A percentile compares a stretch with the other conserved stretches of the same genome.
Evolutionary conservation across 2,113 vertebrate genomes (phyloP).

Genomic region (Carettochelys insculpta): DNA sequence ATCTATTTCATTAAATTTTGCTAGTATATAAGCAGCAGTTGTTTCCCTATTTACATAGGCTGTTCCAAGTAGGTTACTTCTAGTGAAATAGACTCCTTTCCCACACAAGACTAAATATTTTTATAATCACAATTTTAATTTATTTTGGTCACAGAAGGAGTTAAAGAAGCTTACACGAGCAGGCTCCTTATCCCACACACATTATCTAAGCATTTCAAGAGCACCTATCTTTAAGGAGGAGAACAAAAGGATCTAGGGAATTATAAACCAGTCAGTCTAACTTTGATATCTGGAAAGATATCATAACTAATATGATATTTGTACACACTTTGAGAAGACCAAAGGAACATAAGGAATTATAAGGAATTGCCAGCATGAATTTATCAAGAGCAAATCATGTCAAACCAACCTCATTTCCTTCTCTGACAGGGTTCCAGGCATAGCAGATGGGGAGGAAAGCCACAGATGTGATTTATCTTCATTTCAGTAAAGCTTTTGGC

Average conservation of each 20-base stretch:
- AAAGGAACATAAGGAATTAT: too few relatives aligned
- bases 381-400: background rate
- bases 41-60: background rate
- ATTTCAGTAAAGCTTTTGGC: background rate
- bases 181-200: background rate
- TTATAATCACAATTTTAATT: background rate
- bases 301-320: background rate
- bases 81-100: background rate
- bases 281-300: background rate
- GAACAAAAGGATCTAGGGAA: background rate
- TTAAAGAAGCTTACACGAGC: background rate
- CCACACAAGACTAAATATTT: background rate
- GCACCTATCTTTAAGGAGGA: background rate
- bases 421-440: background rate
- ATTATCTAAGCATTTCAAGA: background rate
- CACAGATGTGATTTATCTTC: background rate
- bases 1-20: background rate
- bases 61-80: background rate
- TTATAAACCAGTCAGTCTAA: background rate
- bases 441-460: background rate
- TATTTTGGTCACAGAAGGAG: background rate
- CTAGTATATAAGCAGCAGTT: background rate
- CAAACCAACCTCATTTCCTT: background rate
- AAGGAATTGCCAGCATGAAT: background rate
- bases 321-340: background rate